These are phyloP conservation scores for Columba guinea DNA, from an alignment of 2,797 vertebrate genomes.

Conservation along the genomic window DNA sequence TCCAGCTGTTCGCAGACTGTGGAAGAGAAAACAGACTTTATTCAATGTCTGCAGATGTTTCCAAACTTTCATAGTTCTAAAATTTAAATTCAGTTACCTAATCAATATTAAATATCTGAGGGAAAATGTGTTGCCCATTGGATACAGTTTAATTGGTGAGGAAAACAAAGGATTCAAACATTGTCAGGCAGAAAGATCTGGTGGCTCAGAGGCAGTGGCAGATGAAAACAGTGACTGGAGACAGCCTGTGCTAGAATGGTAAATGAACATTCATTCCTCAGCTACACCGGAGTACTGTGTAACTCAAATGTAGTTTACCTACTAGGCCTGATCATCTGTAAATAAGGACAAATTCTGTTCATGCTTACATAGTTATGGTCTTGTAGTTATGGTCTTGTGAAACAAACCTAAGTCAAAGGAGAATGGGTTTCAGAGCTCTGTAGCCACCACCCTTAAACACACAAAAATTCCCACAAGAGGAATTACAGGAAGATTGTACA, in stretches of 20 bases:
- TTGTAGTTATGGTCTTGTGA: not conserved
- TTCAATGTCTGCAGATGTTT: conserved; percentile 60
- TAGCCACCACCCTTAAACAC: not conserved
- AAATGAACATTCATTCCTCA: conserved; percentile 23
- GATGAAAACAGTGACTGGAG: conserved; percentile 41
- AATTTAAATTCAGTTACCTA: conserved; percentile 59
- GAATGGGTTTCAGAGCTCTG: not conserved
- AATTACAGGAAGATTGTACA: not conserved
- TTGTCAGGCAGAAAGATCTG: conserved; percentile 17
- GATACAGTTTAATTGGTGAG: conserved; percentile 6
- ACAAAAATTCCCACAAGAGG: not conserved
- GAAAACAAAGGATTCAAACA: conserved; percentile 54
- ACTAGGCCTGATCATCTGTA: not conserved
- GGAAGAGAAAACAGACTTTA: conserved; percentile 58
- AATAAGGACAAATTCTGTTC: not conserved
- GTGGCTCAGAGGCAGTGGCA: conserved; percentile 40
- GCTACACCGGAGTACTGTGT: not conserved
- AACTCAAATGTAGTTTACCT: not conserved
- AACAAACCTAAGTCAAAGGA: not conserved
- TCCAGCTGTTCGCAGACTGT: conserved; percentile 60
- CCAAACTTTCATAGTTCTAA: conserved; percentile 54
- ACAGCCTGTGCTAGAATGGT: not conserved
- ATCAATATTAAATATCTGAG: conserved; percentile 62
- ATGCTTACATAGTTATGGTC: not conserved
- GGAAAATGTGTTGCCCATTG: conserved; percentile 23